These are phyloP conservation scores for Brachionus sp. DNA, from an alignment of 1,140 invertebrate species.

Conservation along the genomic window DNA sequence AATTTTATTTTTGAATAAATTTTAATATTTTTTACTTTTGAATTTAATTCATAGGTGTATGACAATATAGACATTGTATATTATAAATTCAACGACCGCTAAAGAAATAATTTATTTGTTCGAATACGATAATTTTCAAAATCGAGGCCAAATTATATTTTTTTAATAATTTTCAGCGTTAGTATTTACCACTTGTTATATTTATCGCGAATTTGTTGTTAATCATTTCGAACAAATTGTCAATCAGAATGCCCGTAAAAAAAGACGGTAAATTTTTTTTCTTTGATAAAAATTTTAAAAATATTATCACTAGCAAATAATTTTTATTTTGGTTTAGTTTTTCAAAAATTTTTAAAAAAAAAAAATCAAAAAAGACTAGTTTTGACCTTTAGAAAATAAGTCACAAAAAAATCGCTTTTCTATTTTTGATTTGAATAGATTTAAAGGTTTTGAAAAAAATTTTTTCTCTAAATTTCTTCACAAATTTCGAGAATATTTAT, in stretches of 20 bases:
- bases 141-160: background rate
- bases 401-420: no score
- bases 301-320: background rate
- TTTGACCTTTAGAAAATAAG: no score
- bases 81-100: background rate
- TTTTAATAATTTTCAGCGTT: background rate
- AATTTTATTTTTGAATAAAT: slow-evolving; percentile 9
- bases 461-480: no score
- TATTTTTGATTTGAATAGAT: no score
- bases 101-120: background rate
- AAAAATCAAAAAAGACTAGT: no score
- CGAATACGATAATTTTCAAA: background rate
- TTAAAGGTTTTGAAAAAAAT: no score
- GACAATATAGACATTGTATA: slow-evolving; percentile 1
- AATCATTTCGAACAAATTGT: background rate
- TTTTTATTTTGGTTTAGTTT: no score
- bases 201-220: background rate
- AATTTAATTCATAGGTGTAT: slow-evolving; percentile 23
- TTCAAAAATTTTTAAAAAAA: no score
- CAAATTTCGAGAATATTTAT: no score
- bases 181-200: background rate
- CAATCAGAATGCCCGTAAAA: slow-evolving; percentile 1
- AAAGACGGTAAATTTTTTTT: slow-evolving; percentile 20
- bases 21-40: slow-evolving; percentile 15
- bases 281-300: background rate